Percentiles rank a stretch among this genome's conserved stretches.
Evolutionary conservation across 2,113 vertebrate species (phyloP).

Genomic region (Nannobrachium achirus): DNA sequence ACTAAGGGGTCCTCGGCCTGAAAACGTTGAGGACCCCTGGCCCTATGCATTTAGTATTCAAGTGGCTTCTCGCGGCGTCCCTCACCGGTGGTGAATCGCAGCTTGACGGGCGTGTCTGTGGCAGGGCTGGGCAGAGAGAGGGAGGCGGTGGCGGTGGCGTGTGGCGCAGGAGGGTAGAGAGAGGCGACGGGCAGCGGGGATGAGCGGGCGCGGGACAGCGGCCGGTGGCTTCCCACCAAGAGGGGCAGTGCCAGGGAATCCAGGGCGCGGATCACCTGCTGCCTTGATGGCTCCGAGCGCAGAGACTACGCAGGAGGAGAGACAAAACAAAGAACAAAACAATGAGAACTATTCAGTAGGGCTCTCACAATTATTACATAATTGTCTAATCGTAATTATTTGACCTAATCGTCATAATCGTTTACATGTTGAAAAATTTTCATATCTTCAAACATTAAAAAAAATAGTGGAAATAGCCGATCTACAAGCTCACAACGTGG

Average conservation of each 20-base stretch:
- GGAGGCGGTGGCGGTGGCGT: constrained; percentile 72
- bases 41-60: not conserved
- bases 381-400: no score
- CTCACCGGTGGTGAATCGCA: constrained; percentile 89
- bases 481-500: no score
- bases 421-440: no score
- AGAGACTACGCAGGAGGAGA: constrained; percentile 48
- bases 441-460: no score
- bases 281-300: constrained; percentile 82
- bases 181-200: constrained; percentile 87
- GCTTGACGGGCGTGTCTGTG: constrained; percentile 76
- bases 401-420: no score
- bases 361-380: no score
- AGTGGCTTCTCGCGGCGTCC: not conserved
- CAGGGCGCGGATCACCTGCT: constrained; percentile 74
- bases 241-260: constrained; percentile 68
- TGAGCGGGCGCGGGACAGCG: constrained; percentile 87
- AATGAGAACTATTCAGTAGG: no score
- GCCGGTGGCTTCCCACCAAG: constrained; percentile 81
- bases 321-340: constrained; percentile 6
- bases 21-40: no score
- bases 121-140: constrained; percentile 71
- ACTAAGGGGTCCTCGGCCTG: no score
- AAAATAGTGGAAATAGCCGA: no score
- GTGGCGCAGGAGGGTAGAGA: constrained; percentile 62